Percentiles rank a stretch among this genome's conserved stretches.
These are phyloP conservation scores for Cariama cristata DNA, from an alignment of 2,113 vertebrate species.

Conservation along the genomic window DNA sequence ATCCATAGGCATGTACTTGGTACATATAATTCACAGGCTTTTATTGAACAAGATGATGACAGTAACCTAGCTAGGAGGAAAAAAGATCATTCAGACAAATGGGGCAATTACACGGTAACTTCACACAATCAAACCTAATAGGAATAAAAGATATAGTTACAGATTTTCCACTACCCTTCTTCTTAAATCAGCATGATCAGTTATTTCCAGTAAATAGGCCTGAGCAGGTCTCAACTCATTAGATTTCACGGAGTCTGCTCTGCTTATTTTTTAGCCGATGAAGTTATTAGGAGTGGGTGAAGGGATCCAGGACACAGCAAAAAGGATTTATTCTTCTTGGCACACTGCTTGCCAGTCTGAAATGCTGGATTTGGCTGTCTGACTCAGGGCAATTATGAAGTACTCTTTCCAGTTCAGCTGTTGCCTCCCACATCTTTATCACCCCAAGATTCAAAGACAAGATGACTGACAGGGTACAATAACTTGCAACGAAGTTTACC, in stretches of 20 bases:
- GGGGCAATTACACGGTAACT: conserved; percentile 52
- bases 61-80: conserved; percentile 3
- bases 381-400: conserved; percentile 66
- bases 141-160: conserved; percentile 45
- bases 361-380: conserved; percentile 58
- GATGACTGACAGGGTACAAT: conserved; percentile 33
- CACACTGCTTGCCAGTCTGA: conserved; percentile 30
- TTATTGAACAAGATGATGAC: conserved; percentile 20
- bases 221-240: conserved; percentile 44
- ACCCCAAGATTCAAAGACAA: conserved; percentile 35
- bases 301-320: conserved; percentile 53
- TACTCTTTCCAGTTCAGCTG: conserved; percentile 61
- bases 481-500: background rate
- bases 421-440: conserved; percentile 60
- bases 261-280: conserved; percentile 38
- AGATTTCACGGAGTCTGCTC: conserved; percentile 28
- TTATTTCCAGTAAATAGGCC: background rate
- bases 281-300: conserved; percentile 47
- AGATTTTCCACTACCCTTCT: conserved; percentile 37
- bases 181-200: conserved; percentile 48
- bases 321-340: conserved; percentile 52
- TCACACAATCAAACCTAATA: conserved; percentile 54
- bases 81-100: conserved; percentile 54
- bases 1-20: background rate
- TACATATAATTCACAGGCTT: background rate